Evolutionary conservation across 64 coral and sea anemone species (phyloP).

Genomic region (Platygyra sinensis): DNA sequence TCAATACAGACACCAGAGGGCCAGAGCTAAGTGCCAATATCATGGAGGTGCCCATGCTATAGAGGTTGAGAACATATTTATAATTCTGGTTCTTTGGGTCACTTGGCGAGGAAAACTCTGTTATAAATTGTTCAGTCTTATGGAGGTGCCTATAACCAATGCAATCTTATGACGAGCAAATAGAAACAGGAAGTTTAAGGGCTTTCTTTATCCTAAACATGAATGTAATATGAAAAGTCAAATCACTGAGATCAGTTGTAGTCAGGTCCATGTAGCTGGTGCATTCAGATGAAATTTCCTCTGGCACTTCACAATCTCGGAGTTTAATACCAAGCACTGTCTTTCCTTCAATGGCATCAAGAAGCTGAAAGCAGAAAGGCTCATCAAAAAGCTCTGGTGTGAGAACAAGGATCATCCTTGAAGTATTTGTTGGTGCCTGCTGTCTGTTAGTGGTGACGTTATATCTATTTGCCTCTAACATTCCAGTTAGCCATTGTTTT

Average conservation of each 20-base stretch:
- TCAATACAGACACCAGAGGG: no score
- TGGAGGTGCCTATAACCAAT: no score
- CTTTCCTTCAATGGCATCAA: slow-evolving; percentile 15
- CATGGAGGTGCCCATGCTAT: no score
- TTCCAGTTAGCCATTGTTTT: slow-evolving; percentile 43
- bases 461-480: slow-evolving; percentile 31
- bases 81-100: no score
- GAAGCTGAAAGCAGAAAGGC: neutral
- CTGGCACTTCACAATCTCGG: neutral
- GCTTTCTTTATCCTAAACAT: slow-evolving; percentile 32
- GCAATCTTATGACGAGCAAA: slow-evolving; percentile 43
- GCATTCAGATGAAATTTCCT: slow-evolving; percentile 19
- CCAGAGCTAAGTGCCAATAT: no score
- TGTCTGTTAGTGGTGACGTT: slow-evolving; percentile 42
- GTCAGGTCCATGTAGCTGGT: slow-evolving; percentile 28
- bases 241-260: slow-evolving; percentile 1
- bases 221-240: slow-evolving; percentile 30
- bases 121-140: no score
- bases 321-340: slow-evolving; percentile 43
- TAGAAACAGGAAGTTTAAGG: slow-evolving; percentile 36
- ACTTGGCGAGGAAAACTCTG: no score
- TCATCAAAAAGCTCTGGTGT: slow-evolving; percentile 42
- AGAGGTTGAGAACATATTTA: no score
- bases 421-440: slow-evolving; percentile 18
- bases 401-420: slow-evolving; percentile 43